Conservation (phyloP, 2,797 vertebrate genomes). For the Huso huso region DNA sequence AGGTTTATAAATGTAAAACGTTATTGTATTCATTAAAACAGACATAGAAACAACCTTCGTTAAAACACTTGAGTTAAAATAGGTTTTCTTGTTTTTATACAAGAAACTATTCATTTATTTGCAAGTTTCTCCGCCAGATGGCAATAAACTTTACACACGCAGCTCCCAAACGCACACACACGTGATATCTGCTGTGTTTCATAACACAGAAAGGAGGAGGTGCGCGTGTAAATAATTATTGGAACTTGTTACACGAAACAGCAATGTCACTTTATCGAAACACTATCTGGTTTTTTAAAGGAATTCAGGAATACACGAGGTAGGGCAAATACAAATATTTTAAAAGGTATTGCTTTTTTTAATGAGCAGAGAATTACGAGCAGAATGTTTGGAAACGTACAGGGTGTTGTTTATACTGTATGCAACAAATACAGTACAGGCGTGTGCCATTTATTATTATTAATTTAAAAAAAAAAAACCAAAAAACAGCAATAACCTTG, state of each 20-base stretch:
- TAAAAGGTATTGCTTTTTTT: neutral
- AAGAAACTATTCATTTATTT: neutral
- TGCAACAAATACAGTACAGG: no score
- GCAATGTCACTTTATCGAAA: conserved; percentile 69
- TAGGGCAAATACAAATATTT: conserved; percentile 30
- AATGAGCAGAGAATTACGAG: no score
- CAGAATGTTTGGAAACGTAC: no score
- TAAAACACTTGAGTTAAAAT: no score
- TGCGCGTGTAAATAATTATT: conserved; percentile 4
- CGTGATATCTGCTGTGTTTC: conserved; percentile 35
- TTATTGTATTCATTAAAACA: no score
- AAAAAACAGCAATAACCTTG: no score
- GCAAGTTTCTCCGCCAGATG: conserved; percentile 28
- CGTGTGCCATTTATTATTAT: no score
- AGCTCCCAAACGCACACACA: conserved; percentile 23
- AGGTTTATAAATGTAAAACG: no score
- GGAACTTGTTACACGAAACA: neutral
- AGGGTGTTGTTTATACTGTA: no score
- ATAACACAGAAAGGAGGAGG: conserved; percentile 40
- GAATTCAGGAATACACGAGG: conserved; percentile 66
- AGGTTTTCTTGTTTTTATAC: no score
- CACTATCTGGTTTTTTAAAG: conserved; percentile 66
- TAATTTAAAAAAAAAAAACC: no score
- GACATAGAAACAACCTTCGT: no score
- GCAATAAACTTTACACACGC: conserved; percentile 15